Evolutionary conservation across 1,140 invertebrate species (phyloP).

Genomic region (Trichoplusia ni): DNA sequence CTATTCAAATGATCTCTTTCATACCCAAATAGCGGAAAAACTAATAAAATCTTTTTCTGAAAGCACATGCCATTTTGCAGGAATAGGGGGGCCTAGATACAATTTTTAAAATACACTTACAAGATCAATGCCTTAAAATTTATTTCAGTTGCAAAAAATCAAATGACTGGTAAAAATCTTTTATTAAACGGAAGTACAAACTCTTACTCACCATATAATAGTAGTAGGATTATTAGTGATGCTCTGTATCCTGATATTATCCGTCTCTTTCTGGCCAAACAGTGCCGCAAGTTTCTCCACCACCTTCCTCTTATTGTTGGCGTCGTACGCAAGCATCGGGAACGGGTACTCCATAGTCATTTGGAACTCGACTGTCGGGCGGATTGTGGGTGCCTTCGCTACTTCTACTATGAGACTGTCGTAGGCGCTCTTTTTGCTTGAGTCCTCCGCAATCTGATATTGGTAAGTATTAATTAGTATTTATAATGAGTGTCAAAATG

Average conservation of each 20-base stretch:
- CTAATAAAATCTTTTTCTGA: too few species aligned
- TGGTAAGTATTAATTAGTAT: constrained; percentile 28
- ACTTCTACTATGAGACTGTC: constrained; percentile 92
- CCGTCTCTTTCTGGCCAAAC: constrained; percentile 89
- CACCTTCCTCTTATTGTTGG: constrained; percentile 87
- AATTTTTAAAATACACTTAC: too few species aligned
- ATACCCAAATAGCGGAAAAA: too few species aligned
- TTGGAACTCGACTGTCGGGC: constrained; percentile 85
- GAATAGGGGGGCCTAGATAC: too few species aligned
- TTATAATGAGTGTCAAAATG: too few species aligned
- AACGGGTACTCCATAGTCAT: constrained; percentile 90
- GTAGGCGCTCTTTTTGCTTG: constrained; percentile 85
- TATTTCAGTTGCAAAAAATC: too few species aligned
- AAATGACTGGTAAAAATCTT: not conserved
- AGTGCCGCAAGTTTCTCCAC: constrained; percentile 89
- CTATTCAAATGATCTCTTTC: too few species aligned
- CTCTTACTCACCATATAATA: constrained; percentile 86
- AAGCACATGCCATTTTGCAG: too few species aligned
- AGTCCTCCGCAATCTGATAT: constrained; percentile 83
- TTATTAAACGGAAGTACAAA: not conserved
- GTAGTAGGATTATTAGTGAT: constrained; percentile 84
- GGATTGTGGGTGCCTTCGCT: constrained; percentile 79
- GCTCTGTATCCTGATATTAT: constrained; percentile 86
- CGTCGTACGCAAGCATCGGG: constrained; percentile 86
- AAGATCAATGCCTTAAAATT: too few species aligned